Conservation (phyloP, 2,113 vertebrate genomes). For the Psophia crepitans region DNA sequence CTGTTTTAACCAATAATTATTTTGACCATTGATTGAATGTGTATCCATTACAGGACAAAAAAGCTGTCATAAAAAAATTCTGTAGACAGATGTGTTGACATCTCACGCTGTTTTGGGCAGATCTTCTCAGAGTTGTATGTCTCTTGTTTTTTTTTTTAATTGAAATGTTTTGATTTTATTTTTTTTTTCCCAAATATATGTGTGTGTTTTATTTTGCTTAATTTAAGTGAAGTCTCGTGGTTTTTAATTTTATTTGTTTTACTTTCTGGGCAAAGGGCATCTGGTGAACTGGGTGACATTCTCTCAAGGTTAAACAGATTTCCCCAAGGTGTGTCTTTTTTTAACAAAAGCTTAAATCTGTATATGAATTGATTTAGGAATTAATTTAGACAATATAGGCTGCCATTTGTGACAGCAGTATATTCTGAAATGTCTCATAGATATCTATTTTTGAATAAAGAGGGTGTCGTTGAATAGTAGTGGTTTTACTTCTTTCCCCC, state of each 20-base stretch:
- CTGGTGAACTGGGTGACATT: conserved; percentile 28
- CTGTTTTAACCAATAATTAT: not conserved
- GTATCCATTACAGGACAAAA: conserved; percentile 32
- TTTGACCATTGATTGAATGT: not conserved
- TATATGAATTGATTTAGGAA: conserved; percentile 75
- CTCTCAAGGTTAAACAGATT: conserved; percentile 51
- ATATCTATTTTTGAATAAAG: conserved; percentile 87
- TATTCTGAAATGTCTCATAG: conserved; percentile 84
- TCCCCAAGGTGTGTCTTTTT: conserved; percentile 51
- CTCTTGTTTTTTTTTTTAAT: not conserved
- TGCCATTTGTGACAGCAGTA: conserved; percentile 73
- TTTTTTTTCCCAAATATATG: not conserved
- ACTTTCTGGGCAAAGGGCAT: conserved; percentile 37
- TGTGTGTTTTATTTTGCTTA: conserved; percentile 63
- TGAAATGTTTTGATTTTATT: conserved; percentile 57
- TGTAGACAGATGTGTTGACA: conserved; percentile 38
- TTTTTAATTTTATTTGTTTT: conserved; percentile 49
- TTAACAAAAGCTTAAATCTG: conserved; percentile 76
- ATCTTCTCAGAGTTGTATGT: conserved; percentile 52
- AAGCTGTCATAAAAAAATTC: conserved; percentile 1
- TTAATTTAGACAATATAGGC: conserved; percentile 80
- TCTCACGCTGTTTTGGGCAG: conserved; percentile 47
- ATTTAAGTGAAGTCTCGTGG: conserved; percentile 64
- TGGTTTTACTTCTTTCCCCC: not conserved
- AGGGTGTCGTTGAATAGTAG: conserved; percentile 72